Evolutionary conservation across 2,113 vertebrate species (phyloP).

Genomic region (Odocoileus virginianus): DNA sequence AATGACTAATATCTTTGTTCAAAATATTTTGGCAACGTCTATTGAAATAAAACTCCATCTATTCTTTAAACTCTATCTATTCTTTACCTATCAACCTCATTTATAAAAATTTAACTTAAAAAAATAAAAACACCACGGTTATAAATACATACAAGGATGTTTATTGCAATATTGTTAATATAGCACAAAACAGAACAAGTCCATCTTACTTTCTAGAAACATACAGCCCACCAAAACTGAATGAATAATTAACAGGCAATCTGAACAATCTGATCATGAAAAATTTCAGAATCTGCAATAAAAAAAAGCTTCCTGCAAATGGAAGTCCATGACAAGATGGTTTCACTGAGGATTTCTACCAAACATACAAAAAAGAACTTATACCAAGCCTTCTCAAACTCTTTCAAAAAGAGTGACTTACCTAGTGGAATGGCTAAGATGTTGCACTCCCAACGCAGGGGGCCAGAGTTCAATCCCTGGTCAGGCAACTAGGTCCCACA

Average conservation of each 20-base stretch:
- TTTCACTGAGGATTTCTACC: background rate
- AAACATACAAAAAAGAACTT: background rate
- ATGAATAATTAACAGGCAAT: background rate
- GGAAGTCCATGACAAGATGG: background rate
- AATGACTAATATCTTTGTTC: background rate
- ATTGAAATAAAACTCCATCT: background rate
- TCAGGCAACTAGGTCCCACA: background rate
- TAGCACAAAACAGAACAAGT: background rate
- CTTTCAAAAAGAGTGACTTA: background rate
- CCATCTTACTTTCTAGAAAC: background rate
- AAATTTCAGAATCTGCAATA: background rate
- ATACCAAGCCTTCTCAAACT: background rate
- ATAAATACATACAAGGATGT: background rate
- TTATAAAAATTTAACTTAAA: background rate
- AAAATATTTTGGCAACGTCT: conserved; percentile 15
- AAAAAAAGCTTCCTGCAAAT: background rate
- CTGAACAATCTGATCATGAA: background rate
- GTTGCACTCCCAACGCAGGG: background rate
- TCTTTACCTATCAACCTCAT: background rate
- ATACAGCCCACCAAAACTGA: background rate
- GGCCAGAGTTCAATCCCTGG: background rate
- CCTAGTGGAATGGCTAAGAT: background rate
- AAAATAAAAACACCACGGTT: background rate
- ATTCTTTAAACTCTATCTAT: background rate
- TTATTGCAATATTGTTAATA: background rate